A percentile compares a stretch with the other conserved stretches of the same genome.
Conservation (phyloP, 1,140 invertebrate species). For the Aphis craccivora region DNA sequence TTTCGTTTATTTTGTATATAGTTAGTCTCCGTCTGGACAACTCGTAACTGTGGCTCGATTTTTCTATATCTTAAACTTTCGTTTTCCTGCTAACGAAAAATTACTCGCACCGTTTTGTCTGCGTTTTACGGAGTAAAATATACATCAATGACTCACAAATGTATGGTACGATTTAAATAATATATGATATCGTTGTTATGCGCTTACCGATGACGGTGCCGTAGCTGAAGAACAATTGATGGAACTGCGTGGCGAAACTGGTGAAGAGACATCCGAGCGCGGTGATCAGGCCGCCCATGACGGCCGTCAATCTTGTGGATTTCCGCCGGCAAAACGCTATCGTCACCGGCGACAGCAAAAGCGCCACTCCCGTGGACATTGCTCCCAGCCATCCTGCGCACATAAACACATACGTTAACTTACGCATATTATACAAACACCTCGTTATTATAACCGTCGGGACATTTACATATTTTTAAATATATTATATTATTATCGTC, state of each 20-base stretch:
- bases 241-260: constrained; percentile 86
- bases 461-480: constrained; percentile 42
- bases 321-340: constrained; percentile 85
- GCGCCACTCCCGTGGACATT: constrained; percentile 80
- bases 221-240: constrained; percentile 90
- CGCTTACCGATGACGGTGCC: constrained; percentile 70
- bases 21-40: too few species aligned
- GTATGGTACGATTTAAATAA: too few species aligned
- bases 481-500: constrained; percentile 19
- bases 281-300: constrained; percentile 84
- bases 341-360: constrained; percentile 83
- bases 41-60: too few species aligned
- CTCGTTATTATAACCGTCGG: not conserved
- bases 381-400: constrained; percentile 83
- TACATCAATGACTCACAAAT: too few species aligned
- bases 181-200: not conserved
- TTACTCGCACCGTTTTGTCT: too few species aligned
- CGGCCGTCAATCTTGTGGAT: constrained; percentile 85
- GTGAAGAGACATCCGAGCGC: constrained; percentile 88
- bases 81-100: too few species aligned
- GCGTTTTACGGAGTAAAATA: too few species aligned
- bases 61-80: too few species aligned
- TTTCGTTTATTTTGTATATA: too few species aligned
- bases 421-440: not conserved
- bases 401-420: constrained; percentile 21